Evolutionary conservation across 2,113 vertebrate species (phyloP).

Genomic region (Thymallus thymallus): DNA sequence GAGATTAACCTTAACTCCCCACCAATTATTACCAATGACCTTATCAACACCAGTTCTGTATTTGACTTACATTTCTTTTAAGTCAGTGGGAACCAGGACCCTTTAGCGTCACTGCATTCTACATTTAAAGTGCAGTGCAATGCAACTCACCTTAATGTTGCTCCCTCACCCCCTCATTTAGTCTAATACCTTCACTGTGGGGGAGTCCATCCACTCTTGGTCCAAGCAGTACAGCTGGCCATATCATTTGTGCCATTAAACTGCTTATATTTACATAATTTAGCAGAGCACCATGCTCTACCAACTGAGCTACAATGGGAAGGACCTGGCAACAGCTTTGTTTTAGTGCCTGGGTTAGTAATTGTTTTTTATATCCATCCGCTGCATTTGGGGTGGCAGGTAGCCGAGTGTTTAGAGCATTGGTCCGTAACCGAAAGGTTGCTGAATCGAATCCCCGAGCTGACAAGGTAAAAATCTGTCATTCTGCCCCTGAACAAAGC

Average conservation of each 20-base stretch:
- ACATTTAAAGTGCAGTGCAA: background rate
- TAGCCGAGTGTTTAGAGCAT: no score
- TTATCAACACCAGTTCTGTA: background rate
- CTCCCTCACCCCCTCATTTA: background rate
- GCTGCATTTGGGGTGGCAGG: no score
- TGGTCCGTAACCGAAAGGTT: no score
- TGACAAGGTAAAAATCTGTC: no score
- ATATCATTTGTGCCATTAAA: background rate
- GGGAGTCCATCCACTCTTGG: background rate
- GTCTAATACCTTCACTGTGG: background rate
- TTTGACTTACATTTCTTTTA: background rate
- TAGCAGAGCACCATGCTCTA: no score
- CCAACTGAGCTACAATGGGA: background rate
- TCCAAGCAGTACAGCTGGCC: background rate
- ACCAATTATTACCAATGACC: background rate
- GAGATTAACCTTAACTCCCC: conserved; percentile 16
- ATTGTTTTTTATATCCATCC: no score
- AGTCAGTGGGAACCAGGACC: background rate
- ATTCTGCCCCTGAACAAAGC: no score
- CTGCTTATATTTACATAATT: no score
- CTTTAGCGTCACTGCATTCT: background rate
- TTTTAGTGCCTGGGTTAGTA: background rate
- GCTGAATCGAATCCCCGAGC: no score
- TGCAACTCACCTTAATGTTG: background rate
- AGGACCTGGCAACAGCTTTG: background rate